Conservation (phyloP, 2,888 invertebrate genomes). For the Melanotus villosus region DNA sequence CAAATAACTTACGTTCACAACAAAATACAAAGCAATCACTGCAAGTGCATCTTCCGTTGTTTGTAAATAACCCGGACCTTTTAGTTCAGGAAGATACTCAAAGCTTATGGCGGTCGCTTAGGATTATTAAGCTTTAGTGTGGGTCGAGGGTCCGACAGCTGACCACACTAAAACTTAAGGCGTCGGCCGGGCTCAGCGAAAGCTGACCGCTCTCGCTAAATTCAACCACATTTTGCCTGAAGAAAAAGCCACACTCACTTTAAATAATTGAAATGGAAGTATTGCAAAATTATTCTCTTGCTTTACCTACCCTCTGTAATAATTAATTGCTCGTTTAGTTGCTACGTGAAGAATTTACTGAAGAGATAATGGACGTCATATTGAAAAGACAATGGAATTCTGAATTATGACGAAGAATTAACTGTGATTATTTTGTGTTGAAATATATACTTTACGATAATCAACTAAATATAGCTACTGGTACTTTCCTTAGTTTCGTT, state of each 20-base stretch:
- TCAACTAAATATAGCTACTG: too few species aligned
- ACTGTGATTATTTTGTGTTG: too few species aligned
- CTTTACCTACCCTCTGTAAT: background rate
- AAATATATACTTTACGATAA: too few species aligned
- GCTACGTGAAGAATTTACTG: background rate
- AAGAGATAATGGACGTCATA: background rate
- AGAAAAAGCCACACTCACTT: background rate
- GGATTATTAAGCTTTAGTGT: constrained; percentile 56
- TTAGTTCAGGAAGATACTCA: constrained; percentile 38
- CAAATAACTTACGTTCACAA: background rate
- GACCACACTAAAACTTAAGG: constrained; percentile 49
- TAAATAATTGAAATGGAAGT: constrained; percentile 2
- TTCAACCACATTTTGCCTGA: constrained; percentile 9
- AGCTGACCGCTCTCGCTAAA: constrained; percentile 12
- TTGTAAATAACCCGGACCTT: constrained; percentile 36
- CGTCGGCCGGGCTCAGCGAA: constrained; percentile 17
- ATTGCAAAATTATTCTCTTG: background rate
- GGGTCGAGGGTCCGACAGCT: constrained; percentile 45
- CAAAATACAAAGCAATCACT: constrained; percentile 10
- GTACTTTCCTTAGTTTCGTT: too few species aligned
- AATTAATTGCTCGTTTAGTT: background rate
- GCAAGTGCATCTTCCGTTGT: constrained; percentile 25
- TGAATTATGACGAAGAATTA: too few species aligned
- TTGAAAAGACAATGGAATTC: background rate
- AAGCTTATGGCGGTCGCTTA: constrained; percentile 53